These are phyloP conservation scores for Notocelia uddmanniana DNA, from an alignment of 2,888 invertebrate genomes.

Conservation along the genomic window DNA sequence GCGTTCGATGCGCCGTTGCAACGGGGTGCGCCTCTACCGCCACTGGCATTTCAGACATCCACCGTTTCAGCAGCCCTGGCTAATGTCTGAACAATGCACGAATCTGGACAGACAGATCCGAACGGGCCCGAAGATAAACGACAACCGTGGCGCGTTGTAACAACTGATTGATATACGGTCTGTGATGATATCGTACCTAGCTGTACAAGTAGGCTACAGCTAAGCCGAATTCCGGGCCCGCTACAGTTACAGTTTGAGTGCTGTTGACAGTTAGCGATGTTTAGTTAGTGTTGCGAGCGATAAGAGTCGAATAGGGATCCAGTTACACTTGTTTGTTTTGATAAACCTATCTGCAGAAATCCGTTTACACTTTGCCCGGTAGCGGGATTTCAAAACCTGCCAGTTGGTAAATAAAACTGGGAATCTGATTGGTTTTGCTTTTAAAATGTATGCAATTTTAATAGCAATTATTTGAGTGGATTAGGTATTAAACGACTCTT, in stretches of 20 bases:
- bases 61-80: constrained; percentile 76
- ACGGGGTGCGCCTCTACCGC: constrained; percentile 71
- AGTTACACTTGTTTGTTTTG: constrained; percentile 64
- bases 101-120: constrained; percentile 83
- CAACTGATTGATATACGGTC: constrained; percentile 84
- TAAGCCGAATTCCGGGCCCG: constrained; percentile 77
- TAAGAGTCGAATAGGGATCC: constrained; percentile 63
- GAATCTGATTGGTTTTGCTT: not conserved
- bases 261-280: constrained; percentile 81
- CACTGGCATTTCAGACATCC: constrained; percentile 82
- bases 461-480: not conserved
- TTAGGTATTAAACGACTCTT: not conserved
- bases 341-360: constrained; percentile 39
- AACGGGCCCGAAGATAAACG: constrained; percentile 82
- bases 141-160: constrained; percentile 81
- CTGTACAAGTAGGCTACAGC: constrained; percentile 62
- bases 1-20: constrained; percentile 73
- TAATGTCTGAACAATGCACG: constrained; percentile 84
- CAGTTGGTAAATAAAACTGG: constrained; percentile 12
- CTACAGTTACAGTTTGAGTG: constrained; percentile 80
- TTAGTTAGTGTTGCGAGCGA: constrained; percentile 69
- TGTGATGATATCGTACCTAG: constrained; percentile 76
- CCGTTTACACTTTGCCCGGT: constrained; percentile 29
- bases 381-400: constrained; percentile 11
- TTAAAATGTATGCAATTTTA: not conserved